Conservation (phyloP, 2,888 invertebrate species). For the Hipparchia sbordonii region DNA sequence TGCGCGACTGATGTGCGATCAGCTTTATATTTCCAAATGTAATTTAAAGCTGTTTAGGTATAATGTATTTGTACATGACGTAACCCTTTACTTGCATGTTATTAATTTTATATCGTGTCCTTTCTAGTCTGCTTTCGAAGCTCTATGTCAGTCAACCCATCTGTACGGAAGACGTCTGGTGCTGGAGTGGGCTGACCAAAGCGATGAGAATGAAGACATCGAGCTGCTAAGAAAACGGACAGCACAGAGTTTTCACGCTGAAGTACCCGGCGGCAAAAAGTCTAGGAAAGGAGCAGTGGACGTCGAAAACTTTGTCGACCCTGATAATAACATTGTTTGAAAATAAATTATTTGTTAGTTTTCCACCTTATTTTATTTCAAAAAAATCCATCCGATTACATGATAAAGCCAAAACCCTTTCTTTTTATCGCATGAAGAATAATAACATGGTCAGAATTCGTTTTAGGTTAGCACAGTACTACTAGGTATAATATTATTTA, state of each 20-base stretch:
- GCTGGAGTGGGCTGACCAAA: constrained; percentile 96
- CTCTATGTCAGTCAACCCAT: constrained; percentile 97
- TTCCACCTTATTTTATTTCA: background rate
- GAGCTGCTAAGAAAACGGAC: constrained; percentile 93
- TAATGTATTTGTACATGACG: too few relatives aligned
- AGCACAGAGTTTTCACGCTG: constrained; percentile 82
- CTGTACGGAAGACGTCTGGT: constrained; percentile 97
- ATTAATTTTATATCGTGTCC: background rate
- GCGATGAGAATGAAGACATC: constrained; percentile 86
- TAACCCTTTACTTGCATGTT: background rate
- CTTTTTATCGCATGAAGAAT: too few relatives aligned
- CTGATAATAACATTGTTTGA: constrained; percentile 42
- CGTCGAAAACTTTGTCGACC: constrained; percentile 71
- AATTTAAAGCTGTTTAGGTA: too few relatives aligned
- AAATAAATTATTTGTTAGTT: constrained; percentile 32
- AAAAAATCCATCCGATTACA: background rate
- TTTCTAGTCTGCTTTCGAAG: constrained; percentile 93
- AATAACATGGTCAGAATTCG: too few relatives aligned
- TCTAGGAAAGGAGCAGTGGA: constrained; percentile 75
- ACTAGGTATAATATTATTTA: too few relatives aligned
- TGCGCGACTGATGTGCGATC: too few relatives aligned
- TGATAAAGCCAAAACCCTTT: background rate
- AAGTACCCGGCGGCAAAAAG: constrained; percentile 72
- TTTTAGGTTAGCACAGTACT: too few relatives aligned
- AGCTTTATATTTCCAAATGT: too few relatives aligned